phyloP scores from a whole-genome alignment of 2,113 vertebrate genomes.

The Myotis brandtii region DNA sequence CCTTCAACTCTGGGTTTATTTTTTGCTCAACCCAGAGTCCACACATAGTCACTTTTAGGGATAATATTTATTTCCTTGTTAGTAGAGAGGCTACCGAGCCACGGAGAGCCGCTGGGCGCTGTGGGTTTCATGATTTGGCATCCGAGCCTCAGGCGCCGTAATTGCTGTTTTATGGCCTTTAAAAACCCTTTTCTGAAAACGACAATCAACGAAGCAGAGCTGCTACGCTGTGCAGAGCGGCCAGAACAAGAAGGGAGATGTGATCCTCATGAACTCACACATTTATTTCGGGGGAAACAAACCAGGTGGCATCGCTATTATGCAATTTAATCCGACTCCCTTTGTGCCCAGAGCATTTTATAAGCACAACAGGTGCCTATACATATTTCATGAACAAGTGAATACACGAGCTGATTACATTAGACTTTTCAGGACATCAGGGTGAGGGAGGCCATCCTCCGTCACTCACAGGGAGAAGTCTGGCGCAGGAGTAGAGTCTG shows the following conservation, averaged over 20 bases:
- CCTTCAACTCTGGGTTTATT: slow-evolving; percentile 20
- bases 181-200: slow-evolving; percentile 52
- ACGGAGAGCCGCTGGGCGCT: neutral
- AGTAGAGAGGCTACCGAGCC: neutral
- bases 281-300: slow-evolving; percentile 52
- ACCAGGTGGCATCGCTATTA: neutral
- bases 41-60: neutral
- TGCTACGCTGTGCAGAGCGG: neutral
- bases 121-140: slow-evolving; percentile 46
- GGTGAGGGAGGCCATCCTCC: neutral
- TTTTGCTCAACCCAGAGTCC: neutral
- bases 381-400: slow-evolving; percentile 55
- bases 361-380: neutral
- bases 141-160: slow-evolving; percentile 9
- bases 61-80: slow-evolving; percentile 58
- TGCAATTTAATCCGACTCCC: slow-evolving; percentile 50
- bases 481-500: neutral
- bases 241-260: neutral
- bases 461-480: neutral
- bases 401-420: slow-evolving; percentile 17
- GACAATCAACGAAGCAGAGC: slow-evolving; percentile 57
- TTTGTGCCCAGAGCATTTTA: slow-evolving; percentile 18
- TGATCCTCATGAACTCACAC: neutral
- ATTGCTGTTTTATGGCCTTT: slow-evolving; percentile 55
- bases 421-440: neutral